phyloP scores from a whole-genome alignment of 2,113 vertebrate species.

The Pseudorhombus dupliciocellatus region DNA sequence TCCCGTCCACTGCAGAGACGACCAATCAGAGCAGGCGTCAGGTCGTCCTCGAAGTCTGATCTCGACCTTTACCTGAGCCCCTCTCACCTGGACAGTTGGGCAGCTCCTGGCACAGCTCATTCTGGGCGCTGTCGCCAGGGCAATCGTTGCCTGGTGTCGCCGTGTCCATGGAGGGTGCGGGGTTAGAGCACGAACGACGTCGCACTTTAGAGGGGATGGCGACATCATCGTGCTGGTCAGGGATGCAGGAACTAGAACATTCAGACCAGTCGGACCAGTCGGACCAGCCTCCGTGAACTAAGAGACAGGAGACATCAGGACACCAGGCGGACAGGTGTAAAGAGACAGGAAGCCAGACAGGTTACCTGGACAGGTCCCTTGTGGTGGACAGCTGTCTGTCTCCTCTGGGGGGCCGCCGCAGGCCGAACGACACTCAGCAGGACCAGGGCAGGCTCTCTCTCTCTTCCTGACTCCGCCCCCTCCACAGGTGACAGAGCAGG shows the following conservation, averaged over 20 bases:
- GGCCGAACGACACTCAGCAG: conserved; percentile 26
- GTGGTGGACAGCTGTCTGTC: conserved; percentile 8
- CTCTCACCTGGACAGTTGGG: conserved; percentile 68
- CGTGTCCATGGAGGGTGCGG: conserved; percentile 46
- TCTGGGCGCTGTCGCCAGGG: conserved; percentile 7
- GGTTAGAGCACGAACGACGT: conserved; percentile 52
- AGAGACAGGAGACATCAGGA: too few relatives aligned
- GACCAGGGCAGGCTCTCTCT: conserved; percentile 30
- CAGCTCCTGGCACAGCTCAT: conserved; percentile 45
- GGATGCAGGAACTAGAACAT: conserved; percentile 53
- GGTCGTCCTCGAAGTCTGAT: neutral
- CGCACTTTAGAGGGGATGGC: neutral
- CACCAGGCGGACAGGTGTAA: neutral
- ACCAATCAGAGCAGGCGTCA: neutral
- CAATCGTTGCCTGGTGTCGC: conserved; percentile 47
- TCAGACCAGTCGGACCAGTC: conserved; percentile 46
- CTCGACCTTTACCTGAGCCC: neutral
- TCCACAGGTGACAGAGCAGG: conserved; percentile 66
- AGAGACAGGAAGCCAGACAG: neutral
- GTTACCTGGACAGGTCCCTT: conserved; percentile 58
- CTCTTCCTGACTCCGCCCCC: conserved; percentile 45
- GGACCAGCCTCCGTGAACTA: conserved; percentile 71
- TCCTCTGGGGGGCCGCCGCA: conserved; percentile 31
- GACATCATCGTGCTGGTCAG: neutral
- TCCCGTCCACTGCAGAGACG: conserved; percentile 60